These are phyloP conservation scores for Mallotus villosus DNA, from an alignment of 2,797 vertebrate species.

Conservation along the genomic window DNA sequence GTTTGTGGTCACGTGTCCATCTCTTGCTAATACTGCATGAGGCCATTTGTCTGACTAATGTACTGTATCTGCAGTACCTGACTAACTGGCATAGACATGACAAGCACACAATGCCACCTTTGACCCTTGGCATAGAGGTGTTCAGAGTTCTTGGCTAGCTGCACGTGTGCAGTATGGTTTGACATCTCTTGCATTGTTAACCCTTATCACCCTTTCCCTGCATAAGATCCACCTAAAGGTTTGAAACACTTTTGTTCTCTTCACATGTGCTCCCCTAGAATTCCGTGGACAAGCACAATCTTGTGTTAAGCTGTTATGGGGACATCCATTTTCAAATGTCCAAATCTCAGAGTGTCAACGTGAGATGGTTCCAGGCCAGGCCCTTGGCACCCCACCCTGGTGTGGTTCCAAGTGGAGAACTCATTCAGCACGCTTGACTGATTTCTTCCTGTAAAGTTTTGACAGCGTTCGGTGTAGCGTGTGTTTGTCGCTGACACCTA, in stretches of 20 bases:
- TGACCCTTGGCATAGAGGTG: neutral
- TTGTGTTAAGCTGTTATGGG: neutral
- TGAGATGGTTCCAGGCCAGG: conserved; percentile 1
- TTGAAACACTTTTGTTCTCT: neutral
- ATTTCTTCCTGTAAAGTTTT: conserved; percentile 66
- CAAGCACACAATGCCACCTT: neutral
- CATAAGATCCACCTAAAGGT: neutral
- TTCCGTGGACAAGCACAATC: neutral
- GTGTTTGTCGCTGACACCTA: conserved; percentile 66
- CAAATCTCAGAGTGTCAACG: neutral
- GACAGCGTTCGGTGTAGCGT: conserved; percentile 57
- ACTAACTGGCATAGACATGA: neutral
- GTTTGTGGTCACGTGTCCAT: conserved; percentile 37
- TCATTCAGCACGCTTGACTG: conserved; percentile 53
- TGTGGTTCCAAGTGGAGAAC: conserved; percentile 34
- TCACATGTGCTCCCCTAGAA: too few species aligned
- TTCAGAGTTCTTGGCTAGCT: neutral
- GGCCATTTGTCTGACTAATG: neutral
- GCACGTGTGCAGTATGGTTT: conserved; percentile 10
- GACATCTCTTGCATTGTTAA: conserved; percentile 38
- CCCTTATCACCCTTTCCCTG: conserved; percentile 36
- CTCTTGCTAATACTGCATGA: conserved; percentile 11
- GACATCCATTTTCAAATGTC: conserved; percentile 6
- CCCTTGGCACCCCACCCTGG: conserved; percentile 24
- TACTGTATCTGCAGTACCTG: neutral